These are phyloP conservation scores for Micrasema minimum DNA, from an alignment of 1,140 invertebrate species.

Conservation along the genomic window DNA sequence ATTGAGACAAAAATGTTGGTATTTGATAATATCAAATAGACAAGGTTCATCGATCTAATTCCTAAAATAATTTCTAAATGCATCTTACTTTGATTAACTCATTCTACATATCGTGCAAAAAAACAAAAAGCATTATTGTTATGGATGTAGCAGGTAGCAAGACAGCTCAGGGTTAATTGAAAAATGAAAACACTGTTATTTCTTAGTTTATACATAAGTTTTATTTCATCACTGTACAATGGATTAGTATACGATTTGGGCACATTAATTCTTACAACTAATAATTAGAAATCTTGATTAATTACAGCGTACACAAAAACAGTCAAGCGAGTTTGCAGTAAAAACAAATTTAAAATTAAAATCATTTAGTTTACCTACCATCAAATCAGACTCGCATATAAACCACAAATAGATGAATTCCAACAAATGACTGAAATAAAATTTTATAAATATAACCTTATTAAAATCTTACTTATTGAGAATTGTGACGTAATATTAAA, in stretches of 20 bases:
- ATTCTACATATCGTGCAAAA: conserved; percentile 17
- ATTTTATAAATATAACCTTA: conserved; percentile 37
- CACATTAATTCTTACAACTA: conserved; percentile 64
- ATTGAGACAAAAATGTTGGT: too few species aligned
- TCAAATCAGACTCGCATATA: conserved; percentile 29
- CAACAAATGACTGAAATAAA: conserved; percentile 26
- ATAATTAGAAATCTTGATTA: conserved; percentile 51
- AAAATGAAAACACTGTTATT: conserved; percentile 28
- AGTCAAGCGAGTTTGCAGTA: conserved; percentile 31
- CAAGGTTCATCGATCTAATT: too few species aligned
- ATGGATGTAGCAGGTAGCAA: neutral
- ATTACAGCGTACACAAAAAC: conserved; percentile 43
- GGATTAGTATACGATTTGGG: conserved; percentile 69
- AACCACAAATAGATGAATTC: conserved; percentile 39
- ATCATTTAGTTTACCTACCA: conserved; percentile 10
- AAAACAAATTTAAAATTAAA: neutral
- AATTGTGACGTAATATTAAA: conserved; percentile 51
- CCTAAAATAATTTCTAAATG: too few species aligned
- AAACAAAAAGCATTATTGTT: conserved; percentile 3
- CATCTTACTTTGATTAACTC: too few species aligned
- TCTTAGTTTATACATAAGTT: conserved; percentile 50
- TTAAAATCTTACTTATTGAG: conserved; percentile 42
- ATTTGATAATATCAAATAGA: too few species aligned
- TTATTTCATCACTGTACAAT: conserved; percentile 68
- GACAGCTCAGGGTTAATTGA: conserved; percentile 12